Evolutionary conservation across 2,113 vertebrate genomes (phyloP).

Genomic region (Peromyscus californicus): DNA sequence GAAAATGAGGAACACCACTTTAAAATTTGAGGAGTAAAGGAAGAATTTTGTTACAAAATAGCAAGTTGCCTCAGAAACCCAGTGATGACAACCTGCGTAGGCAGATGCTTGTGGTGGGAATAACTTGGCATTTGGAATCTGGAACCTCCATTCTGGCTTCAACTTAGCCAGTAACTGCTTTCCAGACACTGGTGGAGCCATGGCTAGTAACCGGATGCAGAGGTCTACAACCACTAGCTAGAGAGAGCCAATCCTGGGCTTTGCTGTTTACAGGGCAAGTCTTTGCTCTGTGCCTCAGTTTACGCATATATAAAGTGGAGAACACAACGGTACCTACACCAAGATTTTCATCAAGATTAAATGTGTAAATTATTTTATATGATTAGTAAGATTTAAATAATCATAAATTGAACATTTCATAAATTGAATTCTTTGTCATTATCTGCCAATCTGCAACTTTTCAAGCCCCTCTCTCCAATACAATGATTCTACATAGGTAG

Average conservation of each 20-base stretch:
- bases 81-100: background rate
- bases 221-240: background rate
- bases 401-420: background rate
- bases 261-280: background rate
- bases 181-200: no score
- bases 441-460: background rate
- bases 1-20: slow-evolving; percentile 49
- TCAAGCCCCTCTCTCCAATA: background rate
- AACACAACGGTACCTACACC: background rate
- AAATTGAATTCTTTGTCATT: background rate
- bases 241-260: background rate
- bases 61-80: background rate
- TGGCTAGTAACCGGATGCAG: background rate
- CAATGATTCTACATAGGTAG: background rate
- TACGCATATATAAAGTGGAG: background rate
- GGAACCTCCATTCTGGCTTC: background rate
- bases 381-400: background rate
- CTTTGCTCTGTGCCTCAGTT: background rate
- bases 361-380: background rate
- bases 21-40: slow-evolving; percentile 18
- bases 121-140: background rate
- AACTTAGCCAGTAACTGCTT: background rate
- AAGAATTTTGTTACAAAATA: slow-evolving; percentile 20
- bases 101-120: background rate
- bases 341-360: background rate